Evolutionary conservation across 2,113 vertebrate species (phyloP).

Genomic region (Mustela lutreola): DNA sequence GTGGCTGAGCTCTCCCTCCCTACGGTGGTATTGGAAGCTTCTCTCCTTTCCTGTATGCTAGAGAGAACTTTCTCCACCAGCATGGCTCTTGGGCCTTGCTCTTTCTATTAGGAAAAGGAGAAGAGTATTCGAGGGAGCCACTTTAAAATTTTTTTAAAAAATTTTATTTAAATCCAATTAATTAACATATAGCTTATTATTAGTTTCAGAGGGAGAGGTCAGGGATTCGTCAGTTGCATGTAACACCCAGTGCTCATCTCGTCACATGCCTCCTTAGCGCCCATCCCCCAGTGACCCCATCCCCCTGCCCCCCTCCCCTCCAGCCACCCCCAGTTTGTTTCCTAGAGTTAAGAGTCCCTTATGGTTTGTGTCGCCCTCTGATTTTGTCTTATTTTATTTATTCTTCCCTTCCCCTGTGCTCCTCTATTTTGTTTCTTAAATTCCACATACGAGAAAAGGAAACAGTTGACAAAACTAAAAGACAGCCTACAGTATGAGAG

Average conservation of each 20-base stretch:
- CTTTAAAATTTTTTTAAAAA: neutral
- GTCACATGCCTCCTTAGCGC: neutral
- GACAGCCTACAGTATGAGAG: neutral
- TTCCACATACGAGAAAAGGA: neutral
- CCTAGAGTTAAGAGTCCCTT: neutral
- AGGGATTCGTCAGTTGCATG: neutral
- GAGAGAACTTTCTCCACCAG: neutral
- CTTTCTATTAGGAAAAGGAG: neutral
- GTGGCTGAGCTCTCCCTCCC: rapidly evolving
- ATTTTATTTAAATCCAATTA: neutral
- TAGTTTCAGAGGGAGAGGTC: neutral
- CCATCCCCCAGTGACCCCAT: neutral
- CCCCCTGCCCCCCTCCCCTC: neutral
- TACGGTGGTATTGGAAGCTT: rapidly evolving
- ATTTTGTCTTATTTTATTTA: neutral
- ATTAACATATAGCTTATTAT: neutral
- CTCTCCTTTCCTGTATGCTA: neutral
- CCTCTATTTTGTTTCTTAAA: neutral
- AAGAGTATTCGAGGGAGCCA: no score
- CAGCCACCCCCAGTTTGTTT: neutral
- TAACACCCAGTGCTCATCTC: neutral
- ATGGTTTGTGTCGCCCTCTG: neutral
- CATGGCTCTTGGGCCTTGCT: neutral
- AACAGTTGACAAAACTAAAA: neutral
- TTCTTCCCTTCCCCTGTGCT: neutral